Base-by-base conservation (phyloP, 2,888 invertebrate species). In the Drosophila diplacantha region DNA sequence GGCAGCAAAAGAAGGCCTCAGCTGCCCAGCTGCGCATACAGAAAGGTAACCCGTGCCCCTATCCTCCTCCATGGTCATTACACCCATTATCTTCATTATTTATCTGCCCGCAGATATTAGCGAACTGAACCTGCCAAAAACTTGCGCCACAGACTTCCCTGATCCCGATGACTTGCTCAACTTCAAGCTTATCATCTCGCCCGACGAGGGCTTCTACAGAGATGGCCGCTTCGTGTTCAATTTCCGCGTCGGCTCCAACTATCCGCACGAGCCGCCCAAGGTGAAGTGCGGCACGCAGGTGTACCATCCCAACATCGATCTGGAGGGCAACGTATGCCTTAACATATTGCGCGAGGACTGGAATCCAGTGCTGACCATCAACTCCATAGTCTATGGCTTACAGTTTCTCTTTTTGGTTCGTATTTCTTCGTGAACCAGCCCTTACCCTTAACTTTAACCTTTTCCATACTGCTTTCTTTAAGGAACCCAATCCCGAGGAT, bases 401-500 rank as follows among this genome's bases (percentile, higher is more conserved):
- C 98, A 98, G 89, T 98, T 97, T 91, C 92, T 98, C 86, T 98
- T 98, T 89, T 90, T 98, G 92, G 96, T 96, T 89, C 69, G 66
- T 55, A 39, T 32, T 18, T 31, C 4, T 18, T 4, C 2, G 8
- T 8, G 11, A 7, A 12, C 3, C 14, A 12, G 5, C 5, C 7
- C 1, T 18, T 14, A 14, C 12, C 5, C 14, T 14, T 29, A 2
- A n/a, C 2, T 2, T 6, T 20, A 32, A 41, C 0, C 11, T 26
- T 29, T 1, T 11, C 18, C 0, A 6, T 5, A 35, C 9, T 34
- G 37, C 12, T 12, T 43, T 53, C 12, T 50, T 61, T 3, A 84
- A 96, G 96, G 99, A 99, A 90, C 99, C 98, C 47, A 99, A 99
- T 90, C 97, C 98, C 3, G 98, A 99, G 89, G 99, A 99, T 90